Evolutionary conservation across 1,140 invertebrate species (phyloP).

Genomic region (Eubasilissa regina): DNA sequence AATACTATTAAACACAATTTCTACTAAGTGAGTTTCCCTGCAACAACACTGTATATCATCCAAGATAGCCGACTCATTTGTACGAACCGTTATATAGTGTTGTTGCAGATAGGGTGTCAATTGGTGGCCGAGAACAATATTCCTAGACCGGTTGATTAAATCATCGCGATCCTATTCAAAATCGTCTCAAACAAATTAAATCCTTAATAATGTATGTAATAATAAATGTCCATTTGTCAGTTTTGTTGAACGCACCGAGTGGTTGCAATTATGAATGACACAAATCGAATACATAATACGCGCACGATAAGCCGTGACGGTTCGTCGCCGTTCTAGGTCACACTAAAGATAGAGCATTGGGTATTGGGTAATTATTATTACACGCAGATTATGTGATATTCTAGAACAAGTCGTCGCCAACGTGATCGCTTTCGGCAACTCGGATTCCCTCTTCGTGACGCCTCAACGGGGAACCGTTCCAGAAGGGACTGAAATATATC

Average conservation of each 20-base stretch:
- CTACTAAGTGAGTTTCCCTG: no score
- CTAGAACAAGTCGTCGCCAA: not conserved
- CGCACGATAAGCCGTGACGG: not conserved
- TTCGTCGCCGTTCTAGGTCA: not conserved
- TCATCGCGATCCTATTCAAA: no score
- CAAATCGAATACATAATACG: not conserved
- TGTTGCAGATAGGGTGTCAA: no score
- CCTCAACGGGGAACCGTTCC: not conserved
- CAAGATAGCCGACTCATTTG: no score
- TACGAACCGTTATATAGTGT: no score
- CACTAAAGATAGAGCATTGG: not conserved
- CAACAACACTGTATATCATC: no score
- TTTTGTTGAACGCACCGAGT: not conserved
- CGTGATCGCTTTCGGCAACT: conserved; percentile 3
- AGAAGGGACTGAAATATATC: no score
- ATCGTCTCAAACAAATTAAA: no score
- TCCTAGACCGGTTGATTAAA: no score
- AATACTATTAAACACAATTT: no score
- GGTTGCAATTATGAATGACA: not conserved
- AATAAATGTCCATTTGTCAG: not conserved
- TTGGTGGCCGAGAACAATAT: no score
- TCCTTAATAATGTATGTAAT: no score
- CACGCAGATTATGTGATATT: not conserved
- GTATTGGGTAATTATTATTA: not conserved
- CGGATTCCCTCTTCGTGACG: not conserved